Conservation (phyloP, 2,888 invertebrate species). For the Epistrophe eligans region DNA sequence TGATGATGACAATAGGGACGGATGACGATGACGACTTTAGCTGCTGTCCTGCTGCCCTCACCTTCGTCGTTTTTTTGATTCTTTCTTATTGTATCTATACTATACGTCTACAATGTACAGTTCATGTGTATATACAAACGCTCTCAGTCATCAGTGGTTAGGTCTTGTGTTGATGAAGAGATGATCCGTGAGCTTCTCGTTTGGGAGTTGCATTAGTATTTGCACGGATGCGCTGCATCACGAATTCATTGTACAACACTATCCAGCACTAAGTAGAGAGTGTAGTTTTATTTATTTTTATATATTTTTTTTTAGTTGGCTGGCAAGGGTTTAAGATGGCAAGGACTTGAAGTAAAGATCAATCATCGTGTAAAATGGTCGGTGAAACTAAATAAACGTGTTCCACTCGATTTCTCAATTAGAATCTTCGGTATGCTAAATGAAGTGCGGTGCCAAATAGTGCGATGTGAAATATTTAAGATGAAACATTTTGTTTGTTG, state of each 20-base stretch:
- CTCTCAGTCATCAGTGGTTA: conserved; percentile 19
- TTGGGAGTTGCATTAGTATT: conserved; percentile 62
- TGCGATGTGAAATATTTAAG: conserved; percentile 54
- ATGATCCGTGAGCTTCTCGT: conserved; percentile 59
- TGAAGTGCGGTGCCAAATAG: conserved; percentile 19
- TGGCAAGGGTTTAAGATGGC: conserved; percentile 4
- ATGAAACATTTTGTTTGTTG: neutral
- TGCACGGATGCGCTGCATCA: conserved; percentile 70
- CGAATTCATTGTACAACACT: conserved; percentile 77
- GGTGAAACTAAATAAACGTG: conserved; percentile 74
- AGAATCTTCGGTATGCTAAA: conserved; percentile 50
- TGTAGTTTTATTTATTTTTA: conserved; percentile 1
- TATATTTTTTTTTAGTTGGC: neutral
- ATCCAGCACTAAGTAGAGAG: conserved; percentile 51
- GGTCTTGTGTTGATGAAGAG: conserved; percentile 63
- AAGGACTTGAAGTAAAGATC: conserved; percentile 50
- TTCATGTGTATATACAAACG: neutral
- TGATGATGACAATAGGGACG: conserved; percentile 73
- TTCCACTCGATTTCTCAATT: conserved; percentile 74
- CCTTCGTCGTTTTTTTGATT: conserved; percentile 26
- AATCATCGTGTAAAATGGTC: conserved; percentile 74
- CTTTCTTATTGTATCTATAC: conserved; percentile 36
- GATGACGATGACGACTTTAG: conserved; percentile 70
- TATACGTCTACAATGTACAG: too few species aligned
- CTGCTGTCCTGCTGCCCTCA: conserved; percentile 47